Evolutionary conservation across 30 jellyfish, hydroid and myxozoan species (phyloP).

Genomic region (Aurelia coerulea): DNA sequence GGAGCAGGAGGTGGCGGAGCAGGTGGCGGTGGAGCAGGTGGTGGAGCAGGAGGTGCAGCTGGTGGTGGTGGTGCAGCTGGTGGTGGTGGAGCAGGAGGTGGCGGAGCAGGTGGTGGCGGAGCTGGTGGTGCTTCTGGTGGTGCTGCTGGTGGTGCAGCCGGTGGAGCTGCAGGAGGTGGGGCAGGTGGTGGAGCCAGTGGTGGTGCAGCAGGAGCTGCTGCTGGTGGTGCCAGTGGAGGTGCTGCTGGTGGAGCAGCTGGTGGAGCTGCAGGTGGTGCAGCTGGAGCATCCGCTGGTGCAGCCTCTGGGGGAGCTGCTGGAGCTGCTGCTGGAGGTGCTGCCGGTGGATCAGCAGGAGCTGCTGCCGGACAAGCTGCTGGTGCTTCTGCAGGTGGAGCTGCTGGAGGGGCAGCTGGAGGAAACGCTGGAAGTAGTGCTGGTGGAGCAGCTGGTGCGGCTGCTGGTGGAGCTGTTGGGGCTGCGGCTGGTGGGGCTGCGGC

Average conservation of each 20-base stretch:
- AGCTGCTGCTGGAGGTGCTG: conserved; percentile 66
- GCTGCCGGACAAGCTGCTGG: conserved; percentile 63
- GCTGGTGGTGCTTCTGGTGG: conserved; percentile 52
- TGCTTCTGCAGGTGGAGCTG: conserved; percentile 59
- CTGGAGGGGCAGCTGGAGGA: conserved; percentile 44
- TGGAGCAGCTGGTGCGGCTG: conserved; percentile 51
- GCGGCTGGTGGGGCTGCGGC: conserved; percentile 66
- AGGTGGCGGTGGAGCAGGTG: conserved; percentile 37
- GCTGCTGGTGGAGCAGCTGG: conserved; percentile 63
- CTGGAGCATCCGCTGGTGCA: conserved; percentile 49
- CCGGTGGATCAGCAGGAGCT: conserved; percentile 66
- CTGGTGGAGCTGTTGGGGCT: conserved; percentile 47
- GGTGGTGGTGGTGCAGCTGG: conserved; percentile 33
- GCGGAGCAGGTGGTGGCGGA: conserved; percentile 39
- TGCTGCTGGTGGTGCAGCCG: conserved; percentile 63
- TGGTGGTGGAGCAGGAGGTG: conserved; percentile 21
- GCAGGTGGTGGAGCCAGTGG: conserved; percentile 64
- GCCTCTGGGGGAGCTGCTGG: conserved; percentile 69
- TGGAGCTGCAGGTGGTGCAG: conserved; percentile 55
- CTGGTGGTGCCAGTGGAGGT: conserved; percentile 58
- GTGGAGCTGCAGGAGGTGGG: conserved; percentile 49
- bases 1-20: conserved; percentile 18
- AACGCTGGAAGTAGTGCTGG: conserved; percentile 46
- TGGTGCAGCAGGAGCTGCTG: conserved; percentile 54
- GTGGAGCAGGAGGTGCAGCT: conserved; percentile 51